Conservation (phyloP, 2,888 invertebrate species). For the Epistrophella euchroma region DNA sequence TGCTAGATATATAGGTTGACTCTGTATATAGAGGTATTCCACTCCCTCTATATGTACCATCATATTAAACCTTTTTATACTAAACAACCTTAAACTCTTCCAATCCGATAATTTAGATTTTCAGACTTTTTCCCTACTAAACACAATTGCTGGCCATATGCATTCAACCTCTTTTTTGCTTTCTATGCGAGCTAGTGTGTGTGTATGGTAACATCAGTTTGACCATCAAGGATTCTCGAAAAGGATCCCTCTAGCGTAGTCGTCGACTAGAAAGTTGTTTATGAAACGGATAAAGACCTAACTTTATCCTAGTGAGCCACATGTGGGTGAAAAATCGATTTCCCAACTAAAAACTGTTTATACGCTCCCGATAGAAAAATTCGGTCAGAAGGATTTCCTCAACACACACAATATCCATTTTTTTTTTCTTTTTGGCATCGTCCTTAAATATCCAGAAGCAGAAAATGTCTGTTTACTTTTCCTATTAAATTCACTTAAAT, state of each 20-base stretch:
- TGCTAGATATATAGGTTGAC: not conserved
- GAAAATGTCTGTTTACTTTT: conserved; percentile 59
- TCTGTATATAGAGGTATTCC: not conserved
- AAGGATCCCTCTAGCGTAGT: conserved; percentile 37
- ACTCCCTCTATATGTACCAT: not conserved
- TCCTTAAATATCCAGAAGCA: conserved; percentile 56
- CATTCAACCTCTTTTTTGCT: conserved; percentile 19
- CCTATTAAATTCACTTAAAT: conserved; percentile 66
- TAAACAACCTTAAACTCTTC: conserved; percentile 61
- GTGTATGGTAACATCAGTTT: conserved; percentile 53
- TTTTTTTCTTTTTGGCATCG: conserved; percentile 1
- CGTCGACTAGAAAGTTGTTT: conserved; percentile 72
- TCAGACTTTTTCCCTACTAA: conserved; percentile 37
- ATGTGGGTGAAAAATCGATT: conserved; percentile 69
- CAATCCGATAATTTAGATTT: conserved; percentile 70
- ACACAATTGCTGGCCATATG: conserved; percentile 20
- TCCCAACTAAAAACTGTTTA: conserved; percentile 43
- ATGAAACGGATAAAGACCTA: conserved; percentile 74
- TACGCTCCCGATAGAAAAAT: conserved; percentile 41
- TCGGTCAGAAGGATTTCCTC: conserved; percentile 64
- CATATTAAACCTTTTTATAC: conserved; percentile 30
- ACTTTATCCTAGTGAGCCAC: conserved; percentile 66
- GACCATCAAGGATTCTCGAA: conserved; percentile 56
- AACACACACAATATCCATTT: conserved; percentile 5
- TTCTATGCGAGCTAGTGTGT: not conserved